Base-by-base conservation (phyloP, 2,113 vertebrate genomes). In the Limanda limanda region DNA sequence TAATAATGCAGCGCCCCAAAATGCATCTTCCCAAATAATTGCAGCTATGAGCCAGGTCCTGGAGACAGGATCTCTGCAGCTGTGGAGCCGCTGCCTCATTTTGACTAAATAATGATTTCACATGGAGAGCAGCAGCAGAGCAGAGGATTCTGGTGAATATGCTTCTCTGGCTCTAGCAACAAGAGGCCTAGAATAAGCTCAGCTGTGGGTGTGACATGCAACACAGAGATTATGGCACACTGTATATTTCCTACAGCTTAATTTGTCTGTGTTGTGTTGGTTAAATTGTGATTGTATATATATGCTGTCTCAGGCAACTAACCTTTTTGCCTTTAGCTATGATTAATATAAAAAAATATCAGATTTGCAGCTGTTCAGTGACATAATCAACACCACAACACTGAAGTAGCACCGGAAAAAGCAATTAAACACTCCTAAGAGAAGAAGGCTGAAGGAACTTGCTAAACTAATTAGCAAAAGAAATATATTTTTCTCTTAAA, bases 301-400 rank as follows among this genome's bases (percentile, higher is more conserved):
- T 83, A 81, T 72, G 27, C 48, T 71, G 40, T 82, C 73, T 79
- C 51, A 73, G 47, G 70, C 82, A 60, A 90, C 88, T 87, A 91
- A 89, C 82, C 81, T 78, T 83, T 68, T 60, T 82, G 78, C 74
- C 83, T 70, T 77, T 67, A 75, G 74, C 31, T 9, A 18, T 84
- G 67, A 91, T 91, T 93, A 83, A 88, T 89, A 88, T 3, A 15
- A 67, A 84, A 75, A 31, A 73, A 62, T 56, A 87, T 45, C 52
- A 59, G 68, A 78, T 75, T 64, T 57, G 65, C 54, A 68, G 59
- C 61, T 75, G 66, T 17, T 74, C 48, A 54, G 73, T 64, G 66
- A 72, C 68, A 63, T 71, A 67, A 68, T 85, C 65, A 71, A 71
- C 65, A 82, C 27, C 10, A 64, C 62, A 65, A 21, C 68, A 78